phyloP scores from a whole-genome alignment of 2,797 vertebrate genomes.

The Phaenicophaeus curvirostris region DNA sequence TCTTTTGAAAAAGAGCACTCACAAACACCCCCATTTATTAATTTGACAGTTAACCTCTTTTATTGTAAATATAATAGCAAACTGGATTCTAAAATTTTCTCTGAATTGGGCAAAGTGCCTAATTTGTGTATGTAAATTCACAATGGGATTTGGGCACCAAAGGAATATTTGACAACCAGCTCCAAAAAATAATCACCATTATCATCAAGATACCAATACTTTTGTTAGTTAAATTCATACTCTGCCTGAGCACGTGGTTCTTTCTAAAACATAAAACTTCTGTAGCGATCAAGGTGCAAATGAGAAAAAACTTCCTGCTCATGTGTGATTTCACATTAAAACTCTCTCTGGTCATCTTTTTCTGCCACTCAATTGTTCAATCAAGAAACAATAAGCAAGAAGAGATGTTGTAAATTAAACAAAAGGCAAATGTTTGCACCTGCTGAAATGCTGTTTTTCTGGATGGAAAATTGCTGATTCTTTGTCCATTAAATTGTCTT shows the following conservation, averaged over 20 bases:
- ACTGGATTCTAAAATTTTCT: background rate
- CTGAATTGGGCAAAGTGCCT: background rate
- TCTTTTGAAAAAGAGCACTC: background rate
- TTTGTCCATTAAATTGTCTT: background rate
- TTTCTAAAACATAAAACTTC: background rate
- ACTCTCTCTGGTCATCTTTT: background rate
- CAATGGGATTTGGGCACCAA: background rate
- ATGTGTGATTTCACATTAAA: background rate
- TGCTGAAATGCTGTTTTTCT: constrained; percentile 28
- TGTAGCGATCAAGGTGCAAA: background rate
- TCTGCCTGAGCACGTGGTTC: background rate
- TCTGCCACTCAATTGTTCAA: background rate
- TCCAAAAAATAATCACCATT: background rate
- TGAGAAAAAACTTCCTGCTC: background rate
- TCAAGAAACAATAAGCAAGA: constrained; percentile 22
- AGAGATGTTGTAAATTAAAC: constrained; percentile 6
- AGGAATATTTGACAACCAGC: background rate
- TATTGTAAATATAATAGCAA: background rate
- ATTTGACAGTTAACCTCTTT: background rate
- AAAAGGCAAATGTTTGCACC: constrained; percentile 22
- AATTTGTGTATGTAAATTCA: background rate
- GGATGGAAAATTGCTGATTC: background rate
- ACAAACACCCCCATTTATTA: background rate
- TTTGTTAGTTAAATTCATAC: background rate
- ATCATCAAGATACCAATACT: background rate